Percentiles rank a stretch among this genome's conserved stretches.
phyloP scores from a whole-genome alignment of 2,797 vertebrate genomes.

The Gallinago solitaria region DNA sequence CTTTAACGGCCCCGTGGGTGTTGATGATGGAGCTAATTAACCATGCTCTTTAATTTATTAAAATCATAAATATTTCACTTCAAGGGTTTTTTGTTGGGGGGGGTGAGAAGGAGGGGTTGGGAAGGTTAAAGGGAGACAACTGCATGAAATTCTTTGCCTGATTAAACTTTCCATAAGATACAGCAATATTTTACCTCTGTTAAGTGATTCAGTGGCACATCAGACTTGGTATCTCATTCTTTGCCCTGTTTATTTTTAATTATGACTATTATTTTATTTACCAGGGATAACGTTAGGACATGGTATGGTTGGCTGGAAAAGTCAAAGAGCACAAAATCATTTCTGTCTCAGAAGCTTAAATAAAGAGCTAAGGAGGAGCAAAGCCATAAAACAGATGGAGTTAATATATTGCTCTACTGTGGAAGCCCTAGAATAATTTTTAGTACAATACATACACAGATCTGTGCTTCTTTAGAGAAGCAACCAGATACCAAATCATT shows the following conservation, averaged over 20 bases:
- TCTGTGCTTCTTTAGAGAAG: not conserved
- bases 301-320: not conserved
- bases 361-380: not conserved
- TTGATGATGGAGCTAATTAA: conserved; percentile 71
- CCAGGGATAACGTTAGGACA: not conserved
- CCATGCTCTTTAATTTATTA: conserved; percentile 71
- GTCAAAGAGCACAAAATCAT: not conserved
- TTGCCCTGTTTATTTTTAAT: conserved; percentile 64
- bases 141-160: conserved; percentile 61
- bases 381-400: not conserved
- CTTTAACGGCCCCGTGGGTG: conserved; percentile 46
- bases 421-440: not conserved
- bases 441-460: not conserved
- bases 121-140: conserved; percentile 47
- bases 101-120: not conserved
- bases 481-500: not conserved
- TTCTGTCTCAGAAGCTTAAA: not conserved
- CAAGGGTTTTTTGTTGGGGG: not conserved
- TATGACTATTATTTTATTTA: conserved; percentile 50
- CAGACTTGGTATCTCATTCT: conserved; percentile 4
- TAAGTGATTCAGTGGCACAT: conserved; percentile 33
- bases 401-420: not conserved
- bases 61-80: conserved; percentile 76
- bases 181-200: conserved; percentile 50
- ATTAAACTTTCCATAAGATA: conserved; percentile 51